phyloP scores from a whole-genome alignment of 1,140 invertebrate genomes.

The Chionoecetes opilio region DNA sequence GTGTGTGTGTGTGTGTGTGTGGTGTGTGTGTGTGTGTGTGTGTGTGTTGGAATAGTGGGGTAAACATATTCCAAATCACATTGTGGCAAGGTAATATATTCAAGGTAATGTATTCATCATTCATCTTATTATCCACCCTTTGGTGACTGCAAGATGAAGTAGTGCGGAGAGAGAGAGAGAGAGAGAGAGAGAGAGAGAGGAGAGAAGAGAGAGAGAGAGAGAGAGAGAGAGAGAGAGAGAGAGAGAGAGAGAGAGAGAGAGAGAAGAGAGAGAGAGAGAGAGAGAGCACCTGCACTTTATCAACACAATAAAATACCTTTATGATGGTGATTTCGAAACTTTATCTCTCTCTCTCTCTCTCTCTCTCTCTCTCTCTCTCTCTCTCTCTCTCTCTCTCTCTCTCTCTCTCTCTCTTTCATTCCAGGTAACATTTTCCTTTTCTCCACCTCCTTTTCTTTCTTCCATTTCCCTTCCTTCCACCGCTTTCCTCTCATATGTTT shows the following conservation, averaged over 20 bases:
- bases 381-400: not conserved
- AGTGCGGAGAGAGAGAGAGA: not conserved
- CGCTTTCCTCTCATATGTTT: too few species aligned
- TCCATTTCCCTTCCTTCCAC: not conserved
- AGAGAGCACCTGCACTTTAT: not conserved
- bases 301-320: too few species aligned
- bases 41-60: not conserved
- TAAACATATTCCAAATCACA: not conserved
- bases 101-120: not conserved
- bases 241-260: too few species aligned
- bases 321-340: too few species aligned
- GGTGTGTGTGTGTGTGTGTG: too few species aligned
- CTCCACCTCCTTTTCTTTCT: not conserved
- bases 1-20: too few species aligned
- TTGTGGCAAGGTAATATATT: not conserved
- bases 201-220: not conserved
- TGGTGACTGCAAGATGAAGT: not conserved
- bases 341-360: not conserved
- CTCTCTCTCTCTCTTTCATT: not conserved
- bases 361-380: not conserved
- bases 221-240: too few species aligned
- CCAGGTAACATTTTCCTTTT: not conserved
- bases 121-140: not conserved
- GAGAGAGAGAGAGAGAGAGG: not conserved
- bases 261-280: not conserved